A percentile compares a stretch with the other conserved stretches of the same genome.
Conservation (phyloP, 2,797 vertebrate species). For the Acrocephalus scirpaceus region DNA sequence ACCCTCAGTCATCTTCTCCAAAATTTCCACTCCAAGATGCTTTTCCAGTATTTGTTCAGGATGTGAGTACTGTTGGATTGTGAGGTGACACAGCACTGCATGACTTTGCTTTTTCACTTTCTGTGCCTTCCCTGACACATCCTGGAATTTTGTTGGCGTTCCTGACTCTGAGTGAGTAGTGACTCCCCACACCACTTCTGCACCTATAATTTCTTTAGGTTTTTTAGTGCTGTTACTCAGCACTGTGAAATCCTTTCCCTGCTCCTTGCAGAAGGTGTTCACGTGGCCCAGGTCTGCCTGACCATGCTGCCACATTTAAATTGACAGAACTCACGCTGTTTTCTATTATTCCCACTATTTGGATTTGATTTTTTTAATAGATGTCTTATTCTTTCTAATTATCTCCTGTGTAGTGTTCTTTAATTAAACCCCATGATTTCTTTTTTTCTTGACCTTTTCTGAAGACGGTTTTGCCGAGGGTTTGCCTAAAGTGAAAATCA, state of each 20-base stretch:
- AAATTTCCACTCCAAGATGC: neutral
- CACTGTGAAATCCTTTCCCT: neutral
- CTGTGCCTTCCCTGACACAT: neutral
- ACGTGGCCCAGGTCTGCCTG: neutral
- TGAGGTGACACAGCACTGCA: neutral
- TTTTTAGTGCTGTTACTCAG: neutral
- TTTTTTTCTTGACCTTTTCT: neutral
- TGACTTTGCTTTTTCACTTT: neutral
- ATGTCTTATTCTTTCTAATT: conserved; percentile 15
- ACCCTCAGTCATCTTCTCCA: neutral
- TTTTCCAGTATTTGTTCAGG: neutral
- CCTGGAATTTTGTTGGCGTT: neutral
- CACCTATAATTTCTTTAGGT: neutral
- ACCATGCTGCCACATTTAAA: neutral
- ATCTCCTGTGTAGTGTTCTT: neutral
- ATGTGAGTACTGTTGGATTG: rapidly evolving
- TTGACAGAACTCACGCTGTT: neutral
- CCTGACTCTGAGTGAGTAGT: neutral
- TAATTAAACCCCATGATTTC: neutral
- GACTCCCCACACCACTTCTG: no score
- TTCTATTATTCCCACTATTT: neutral
- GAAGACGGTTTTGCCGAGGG: neutral
- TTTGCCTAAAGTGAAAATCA: neutral
- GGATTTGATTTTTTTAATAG: neutral
- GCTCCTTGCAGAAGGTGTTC: neutral